These are phyloP conservation scores for Drosophila parabipectinata DNA, from an alignment of 1,140 invertebrate species.

Conservation along the genomic window DNA sequence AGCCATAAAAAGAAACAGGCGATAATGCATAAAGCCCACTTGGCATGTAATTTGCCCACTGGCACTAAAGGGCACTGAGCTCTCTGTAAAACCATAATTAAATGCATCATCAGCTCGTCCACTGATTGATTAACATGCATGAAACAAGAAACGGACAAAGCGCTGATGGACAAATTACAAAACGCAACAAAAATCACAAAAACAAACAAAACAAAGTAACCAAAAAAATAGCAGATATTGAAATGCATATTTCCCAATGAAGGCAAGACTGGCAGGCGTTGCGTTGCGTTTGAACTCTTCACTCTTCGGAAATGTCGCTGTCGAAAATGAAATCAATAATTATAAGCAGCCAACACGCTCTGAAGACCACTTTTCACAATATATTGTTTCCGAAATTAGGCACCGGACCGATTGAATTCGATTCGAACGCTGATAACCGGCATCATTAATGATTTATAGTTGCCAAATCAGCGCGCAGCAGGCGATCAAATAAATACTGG, in stretches of 20 bases:
- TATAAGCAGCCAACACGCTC: slow-evolving; percentile 36
- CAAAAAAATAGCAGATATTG: slow-evolving; percentile 16
- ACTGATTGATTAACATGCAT: slow-evolving; percentile 75
- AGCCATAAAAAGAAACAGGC: slow-evolving; percentile 23
- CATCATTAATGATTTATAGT: slow-evolving; percentile 71
- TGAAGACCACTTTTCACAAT: slow-evolving; percentile 56
- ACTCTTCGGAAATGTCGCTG: slow-evolving; percentile 37
- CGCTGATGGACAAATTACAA: slow-evolving; percentile 70
- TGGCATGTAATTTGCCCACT: slow-evolving; percentile 48
- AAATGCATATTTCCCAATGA: slow-evolving; percentile 64
- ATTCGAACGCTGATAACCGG: slow-evolving; percentile 54
- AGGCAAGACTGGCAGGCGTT: slow-evolving; percentile 10
- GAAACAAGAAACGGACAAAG: slow-evolving; percentile 52
- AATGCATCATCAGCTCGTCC: slow-evolving; percentile 66
- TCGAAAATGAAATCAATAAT: slow-evolving; percentile 66
- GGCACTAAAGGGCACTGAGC: slow-evolving; percentile 58
- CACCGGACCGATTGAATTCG: slow-evolving; percentile 5
- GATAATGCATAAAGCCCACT: slow-evolving; percentile 52
- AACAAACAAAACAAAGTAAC: slow-evolving; percentile 11
- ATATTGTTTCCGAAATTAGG: slow-evolving; percentile 54
- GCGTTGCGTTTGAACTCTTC: slow-evolving; percentile 43
- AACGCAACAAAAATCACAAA: slow-evolving; percentile 51
- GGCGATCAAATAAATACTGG: slow-evolving; percentile 53
- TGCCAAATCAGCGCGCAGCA: slow-evolving; percentile 61
- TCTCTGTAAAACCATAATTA: slow-evolving; percentile 44